phyloP scores from a whole-genome alignment of 2,797 vertebrate genomes.

The Galagoides demidoff region DNA sequence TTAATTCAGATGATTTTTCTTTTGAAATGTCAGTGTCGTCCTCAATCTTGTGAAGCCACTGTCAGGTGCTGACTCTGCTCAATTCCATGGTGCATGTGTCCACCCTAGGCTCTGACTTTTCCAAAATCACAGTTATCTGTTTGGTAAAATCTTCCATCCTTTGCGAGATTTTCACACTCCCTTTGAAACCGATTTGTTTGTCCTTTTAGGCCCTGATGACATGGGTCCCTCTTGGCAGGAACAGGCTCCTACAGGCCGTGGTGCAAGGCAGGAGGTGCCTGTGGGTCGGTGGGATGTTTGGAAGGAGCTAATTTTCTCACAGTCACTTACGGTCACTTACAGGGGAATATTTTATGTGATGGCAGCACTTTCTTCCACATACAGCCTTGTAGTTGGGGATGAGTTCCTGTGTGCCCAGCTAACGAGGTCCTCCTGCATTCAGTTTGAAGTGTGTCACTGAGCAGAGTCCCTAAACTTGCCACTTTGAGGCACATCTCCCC shows the following conservation, averaged over 20 bases:
- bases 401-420: not conserved
- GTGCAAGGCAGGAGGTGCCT: not conserved
- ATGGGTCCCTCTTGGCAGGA: not conserved
- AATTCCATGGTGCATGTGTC: not conserved
- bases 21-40: not conserved
- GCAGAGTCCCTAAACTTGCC: not conserved
- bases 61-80: not conserved
- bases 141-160: not conserved
- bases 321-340: not conserved
- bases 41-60: accelerated
- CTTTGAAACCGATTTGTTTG: not conserved
- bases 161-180: not conserved
- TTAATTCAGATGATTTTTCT: not conserved
- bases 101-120: not conserved
- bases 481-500: not conserved
- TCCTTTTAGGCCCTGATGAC: not conserved
- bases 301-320: not conserved
- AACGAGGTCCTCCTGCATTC: not conserved
- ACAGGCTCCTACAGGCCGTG: accelerated
- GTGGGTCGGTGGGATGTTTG: not conserved
- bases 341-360: no score
- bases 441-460: not conserved
- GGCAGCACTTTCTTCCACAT: not conserved
- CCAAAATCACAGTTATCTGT: not conserved
- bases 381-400: not conserved